Evolutionary conservation across 2,888 invertebrate species (phyloP).

Genomic region (Pandemis heparana): DNA sequence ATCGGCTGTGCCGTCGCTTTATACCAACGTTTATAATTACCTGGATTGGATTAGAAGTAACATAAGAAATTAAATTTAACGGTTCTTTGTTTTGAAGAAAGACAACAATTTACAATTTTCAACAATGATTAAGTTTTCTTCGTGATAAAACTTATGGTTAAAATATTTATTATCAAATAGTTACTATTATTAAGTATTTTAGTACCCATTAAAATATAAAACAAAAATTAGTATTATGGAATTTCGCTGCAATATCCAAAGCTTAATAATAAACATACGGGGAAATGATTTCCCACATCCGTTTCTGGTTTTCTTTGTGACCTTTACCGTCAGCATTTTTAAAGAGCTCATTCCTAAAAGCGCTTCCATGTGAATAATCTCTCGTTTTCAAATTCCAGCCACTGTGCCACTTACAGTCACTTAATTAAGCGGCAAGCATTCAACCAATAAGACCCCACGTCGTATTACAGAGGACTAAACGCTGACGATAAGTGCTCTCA

Average conservation of each 20-base stretch:
- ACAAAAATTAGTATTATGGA: too few species aligned
- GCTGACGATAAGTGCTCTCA: conserved; percentile 30
- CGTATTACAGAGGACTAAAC: conserved; percentile 50
- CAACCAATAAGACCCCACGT: conserved; percentile 28
- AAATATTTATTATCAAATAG: too few species aligned
- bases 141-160: too few species aligned
- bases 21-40: conserved; percentile 75
- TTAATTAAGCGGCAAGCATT: conserved; percentile 35
- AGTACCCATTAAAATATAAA: too few species aligned
- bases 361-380: conserved; percentile 13
- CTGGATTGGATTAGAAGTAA: conserved; percentile 68
- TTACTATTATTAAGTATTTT: too few species aligned
- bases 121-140: too few species aligned
- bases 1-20: conserved; percentile 73
- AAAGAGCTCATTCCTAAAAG: conserved; percentile 2
- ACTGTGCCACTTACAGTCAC: conserved; percentile 26
- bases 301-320: neutral
- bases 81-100: too few species aligned
- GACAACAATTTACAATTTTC: too few species aligned
- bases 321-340: conserved; percentile 10
- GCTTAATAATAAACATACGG: neutral
- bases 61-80: conserved; percentile 52
- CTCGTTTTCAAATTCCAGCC: conserved; percentile 15
- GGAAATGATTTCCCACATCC: neutral
- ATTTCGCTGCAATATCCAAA: too few species aligned